Evolutionary conservation across 2,888 invertebrate genomes (phyloP), one percentile per base, ranked within the genome.

Genomic region (Platynereis dumerilii): DNA sequence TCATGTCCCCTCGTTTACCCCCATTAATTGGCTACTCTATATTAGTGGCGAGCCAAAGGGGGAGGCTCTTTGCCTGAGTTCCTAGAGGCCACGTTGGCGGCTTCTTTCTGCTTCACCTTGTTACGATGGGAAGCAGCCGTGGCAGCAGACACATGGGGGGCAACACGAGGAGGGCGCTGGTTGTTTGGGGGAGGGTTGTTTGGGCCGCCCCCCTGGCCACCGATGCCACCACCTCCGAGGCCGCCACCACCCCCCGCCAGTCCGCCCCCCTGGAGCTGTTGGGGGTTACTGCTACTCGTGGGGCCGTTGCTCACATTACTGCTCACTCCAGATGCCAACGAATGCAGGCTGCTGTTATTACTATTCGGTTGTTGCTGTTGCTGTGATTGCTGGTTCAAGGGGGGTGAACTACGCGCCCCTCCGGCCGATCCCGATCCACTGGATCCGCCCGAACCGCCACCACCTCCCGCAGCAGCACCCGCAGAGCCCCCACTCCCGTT

Each of bases 61-160:
- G 79, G 79, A 24, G 80, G 79, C 60, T 79, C 79, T 58, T 77
- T 74, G 68, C 78, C 78, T 20, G 77, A 75, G 53, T 78, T 74
- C 73, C 34, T 34, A 34, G 34, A 34, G 34, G 34, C 34, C n/a
- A n/a, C n/a, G 12, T 78, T 77, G 27, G 71, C 63, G 64, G 75
- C 72, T 58, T 78, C 78, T 72, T 78, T 74, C 72, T 78, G 80
- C 72, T 80, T 80, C 68, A 79, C 77, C 78, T 79, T 76, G 69
- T 76, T 79, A 68, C 78, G 65, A 59, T 60, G 65, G 20, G 55
- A 27, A 39, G 59, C 29, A 24, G 52, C 27, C 29, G 45, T 48
- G 78, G 76, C n/a, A 45, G 5, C 42, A 3, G 39, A 22, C 10
- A 20, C 56, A 17, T 29, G 29, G n/a, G 15, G 39, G 34, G 34